phyloP scores from a whole-genome alignment of 1,140 invertebrate species.

The Capitella teleta region DNA sequence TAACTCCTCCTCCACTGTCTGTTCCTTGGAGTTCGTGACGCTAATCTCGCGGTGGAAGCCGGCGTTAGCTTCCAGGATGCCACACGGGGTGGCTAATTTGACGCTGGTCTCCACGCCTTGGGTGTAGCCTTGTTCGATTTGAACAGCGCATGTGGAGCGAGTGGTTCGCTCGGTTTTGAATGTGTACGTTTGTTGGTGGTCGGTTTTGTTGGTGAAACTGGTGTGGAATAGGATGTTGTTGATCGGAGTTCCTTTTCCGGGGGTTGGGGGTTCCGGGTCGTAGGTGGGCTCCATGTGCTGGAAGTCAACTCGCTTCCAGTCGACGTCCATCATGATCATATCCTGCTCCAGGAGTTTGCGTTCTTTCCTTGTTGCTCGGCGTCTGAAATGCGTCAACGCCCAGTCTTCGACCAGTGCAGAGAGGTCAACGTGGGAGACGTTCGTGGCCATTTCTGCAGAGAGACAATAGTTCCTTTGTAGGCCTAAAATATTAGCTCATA shows the following conservation, averaged over 20 bases:
- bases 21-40: slow-evolving; percentile 20
- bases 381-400: slow-evolving; percentile 4
- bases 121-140: slow-evolving; percentile 24
- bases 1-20: slow-evolving; percentile 29
- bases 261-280: slow-evolving; percentile 4
- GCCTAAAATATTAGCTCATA: too few species aligned
- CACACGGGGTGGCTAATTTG: slow-evolving; percentile 34
- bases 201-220: slow-evolving; percentile 35
- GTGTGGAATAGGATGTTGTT: slow-evolving; percentile 31
- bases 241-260: neutral
- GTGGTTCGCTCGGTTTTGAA: slow-evolving; percentile 34
- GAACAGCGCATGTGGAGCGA: slow-evolving; percentile 24
- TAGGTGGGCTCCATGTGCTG: neutral
- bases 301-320: slow-evolving; percentile 10
- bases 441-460: neutral
- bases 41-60: slow-evolving; percentile 28
- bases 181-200: slow-evolving; percentile 28
- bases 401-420: slow-evolving; percentile 7
- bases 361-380: slow-evolving; percentile 1
- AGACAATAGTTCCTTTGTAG: too few species aligned
- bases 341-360: slow-evolving; percentile 7
- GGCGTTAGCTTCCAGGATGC: slow-evolving; percentile 33
- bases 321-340: neutral
- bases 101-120: slow-evolving; percentile 33
- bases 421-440: slow-evolving; percentile 5